phyloP scores from a whole-genome alignment of 2,113 vertebrate species.

The Narcine bancroftii region DNA sequence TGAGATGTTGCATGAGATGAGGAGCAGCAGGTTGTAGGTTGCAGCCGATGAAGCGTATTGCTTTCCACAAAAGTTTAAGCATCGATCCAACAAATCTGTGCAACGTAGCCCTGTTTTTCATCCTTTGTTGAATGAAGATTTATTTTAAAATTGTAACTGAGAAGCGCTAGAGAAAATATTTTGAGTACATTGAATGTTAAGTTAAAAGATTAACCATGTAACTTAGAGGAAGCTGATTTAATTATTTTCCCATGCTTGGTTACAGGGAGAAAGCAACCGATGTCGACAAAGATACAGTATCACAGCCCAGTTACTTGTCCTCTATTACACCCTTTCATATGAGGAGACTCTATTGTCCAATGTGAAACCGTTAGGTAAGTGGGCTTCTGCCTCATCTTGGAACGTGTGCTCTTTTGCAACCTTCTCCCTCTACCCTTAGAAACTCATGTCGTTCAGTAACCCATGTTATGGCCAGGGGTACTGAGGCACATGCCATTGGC shows the following conservation, averaged over 20 bases:
- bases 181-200: not conserved
- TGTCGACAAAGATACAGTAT: slow-evolving; percentile 69
- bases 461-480: not conserved
- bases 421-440: too few species aligned
- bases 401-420: not conserved
- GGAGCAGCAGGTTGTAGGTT: not conserved
- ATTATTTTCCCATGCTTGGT: slow-evolving; percentile 38
- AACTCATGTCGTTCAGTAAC: not conserved
- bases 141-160: slow-evolving; percentile 7
- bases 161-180: not conserved
- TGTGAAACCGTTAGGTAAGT: slow-evolving; percentile 82
- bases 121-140: not conserved
- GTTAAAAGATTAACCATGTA: too few species aligned
- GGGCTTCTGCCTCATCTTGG: not conserved
- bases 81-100: not conserved
- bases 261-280: slow-evolving; percentile 65
- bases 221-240: not conserved
- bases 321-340: slow-evolving; percentile 90
- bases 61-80: not conserved
- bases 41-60: not conserved
- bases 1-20: not conserved
- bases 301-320: slow-evolving; percentile 85
- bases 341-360: slow-evolving; percentile 89
- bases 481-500: not conserved
- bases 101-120: not conserved